A percentile compares a stretch with the other conserved stretches of the same genome.
Conservation (phyloP, 2,113 vertebrate species). For the Otus sunia region DNA sequence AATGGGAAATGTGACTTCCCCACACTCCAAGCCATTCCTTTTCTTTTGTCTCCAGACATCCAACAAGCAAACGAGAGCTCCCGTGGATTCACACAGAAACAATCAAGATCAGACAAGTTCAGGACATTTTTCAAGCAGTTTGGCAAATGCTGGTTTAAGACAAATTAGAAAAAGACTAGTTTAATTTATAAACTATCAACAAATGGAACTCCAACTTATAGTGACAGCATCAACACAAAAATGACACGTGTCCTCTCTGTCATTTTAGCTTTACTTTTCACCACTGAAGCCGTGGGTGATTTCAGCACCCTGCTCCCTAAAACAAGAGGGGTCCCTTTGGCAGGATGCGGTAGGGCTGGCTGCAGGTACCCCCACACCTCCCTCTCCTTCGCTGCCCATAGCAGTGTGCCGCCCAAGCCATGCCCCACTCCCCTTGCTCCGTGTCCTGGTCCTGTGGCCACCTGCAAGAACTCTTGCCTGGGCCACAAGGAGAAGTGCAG, state of each 20-base stretch:
- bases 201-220: not conserved
- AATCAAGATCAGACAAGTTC: not conserved
- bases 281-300: accelerated
- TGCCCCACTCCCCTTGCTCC: not conserved
- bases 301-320: not conserved
- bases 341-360: not conserved
- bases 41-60: not conserved
- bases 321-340: not conserved
- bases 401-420: not conserved
- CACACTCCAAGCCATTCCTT: not conserved
- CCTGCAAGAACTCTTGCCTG: not conserved
- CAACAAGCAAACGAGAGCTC: not conserved
- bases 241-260: too few species aligned
- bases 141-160: not conserved
- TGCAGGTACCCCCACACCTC: not conserved
- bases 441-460: not conserved
- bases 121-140: not conserved
- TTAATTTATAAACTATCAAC: not conserved
- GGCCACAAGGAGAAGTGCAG: not conserved
- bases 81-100: not conserved
- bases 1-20: not conserved
- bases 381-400: not conserved
- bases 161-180: not conserved
- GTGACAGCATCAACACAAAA: not conserved
- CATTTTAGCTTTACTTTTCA: not conserved